phyloP scores from a whole-genome alignment of 2,113 vertebrate species.

The Cottus gobio region DNA sequence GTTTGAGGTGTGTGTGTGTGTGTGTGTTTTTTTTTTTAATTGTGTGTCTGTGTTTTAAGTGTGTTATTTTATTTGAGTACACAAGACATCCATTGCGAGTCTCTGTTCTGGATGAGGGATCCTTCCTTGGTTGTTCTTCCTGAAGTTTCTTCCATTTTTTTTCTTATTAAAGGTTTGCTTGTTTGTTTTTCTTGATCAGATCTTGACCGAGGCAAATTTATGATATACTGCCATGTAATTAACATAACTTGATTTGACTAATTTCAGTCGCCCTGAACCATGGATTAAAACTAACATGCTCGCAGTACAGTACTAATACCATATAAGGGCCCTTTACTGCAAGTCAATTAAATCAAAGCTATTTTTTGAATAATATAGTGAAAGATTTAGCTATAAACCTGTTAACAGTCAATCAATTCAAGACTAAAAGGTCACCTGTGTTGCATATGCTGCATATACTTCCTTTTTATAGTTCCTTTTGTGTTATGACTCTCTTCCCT shows the following conservation, averaged over 20 bases:
- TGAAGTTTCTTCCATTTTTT: too few relatives aligned
- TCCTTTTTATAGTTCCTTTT: background rate
- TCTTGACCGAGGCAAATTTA: background rate
- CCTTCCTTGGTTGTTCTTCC: background rate
- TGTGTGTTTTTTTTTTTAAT: too few relatives aligned
- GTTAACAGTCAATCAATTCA: background rate
- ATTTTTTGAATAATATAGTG: background rate
- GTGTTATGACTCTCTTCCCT: background rate
- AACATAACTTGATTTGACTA: background rate
- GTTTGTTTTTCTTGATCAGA: background rate
- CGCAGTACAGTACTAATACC: background rate
- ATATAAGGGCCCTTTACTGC: background rate
- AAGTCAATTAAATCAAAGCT: background rate
- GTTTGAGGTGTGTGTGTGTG: constrained; percentile 52
- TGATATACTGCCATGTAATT: background rate
- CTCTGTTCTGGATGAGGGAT: background rate
- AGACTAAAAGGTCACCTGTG: background rate
- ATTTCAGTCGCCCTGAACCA: background rate
- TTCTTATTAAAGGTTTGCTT: too few relatives aligned
- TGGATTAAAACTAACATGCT: background rate
- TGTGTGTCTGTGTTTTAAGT: background rate
- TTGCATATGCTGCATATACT: background rate
- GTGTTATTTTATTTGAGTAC: background rate
- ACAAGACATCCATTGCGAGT: background rate
- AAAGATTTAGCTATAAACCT: background rate